Evolutionary conservation across 2,797 vertebrate genomes (phyloP).

Genomic region (Antennarius maculatus): DNA sequence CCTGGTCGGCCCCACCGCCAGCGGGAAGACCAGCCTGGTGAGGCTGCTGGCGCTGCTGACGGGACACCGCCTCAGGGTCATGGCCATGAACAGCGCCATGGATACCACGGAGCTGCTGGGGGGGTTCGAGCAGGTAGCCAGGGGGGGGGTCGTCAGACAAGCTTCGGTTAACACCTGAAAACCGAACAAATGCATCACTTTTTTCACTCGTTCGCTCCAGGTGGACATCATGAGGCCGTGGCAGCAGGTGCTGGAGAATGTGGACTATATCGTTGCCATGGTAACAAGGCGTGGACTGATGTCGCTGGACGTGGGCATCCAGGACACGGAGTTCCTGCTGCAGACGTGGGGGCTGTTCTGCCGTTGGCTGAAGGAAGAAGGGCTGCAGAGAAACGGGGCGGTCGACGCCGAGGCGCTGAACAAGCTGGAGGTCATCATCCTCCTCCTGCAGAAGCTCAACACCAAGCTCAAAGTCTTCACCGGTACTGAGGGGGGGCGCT

Average conservation of each 20-base stretch:
- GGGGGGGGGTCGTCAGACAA: fast-evolving
- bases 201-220: constrained; percentile 63
- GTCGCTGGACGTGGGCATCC: constrained; percentile 84
- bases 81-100: constrained; percentile 98
- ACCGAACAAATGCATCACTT: not conserved
- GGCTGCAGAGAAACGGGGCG: constrained; percentile 81
- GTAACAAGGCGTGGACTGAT: constrained; percentile 89
- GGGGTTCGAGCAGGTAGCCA: constrained; percentile 93
- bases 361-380: constrained; percentile 85
- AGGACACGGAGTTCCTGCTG: constrained; percentile 90
- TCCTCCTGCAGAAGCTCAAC: constrained; percentile 91
- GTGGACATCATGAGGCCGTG: constrained; percentile 93
- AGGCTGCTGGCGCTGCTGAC: constrained; percentile 91
- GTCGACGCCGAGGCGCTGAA: constrained; percentile 88
- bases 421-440: constrained; percentile 92
- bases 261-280: constrained; percentile 85
- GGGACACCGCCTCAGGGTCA: constrained; percentile 88
- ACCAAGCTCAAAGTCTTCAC: constrained; percentile 90
- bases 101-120: constrained; percentile 97
- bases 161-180: not conserved
- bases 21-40: constrained; percentile 93
- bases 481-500: constrained; percentile 59
- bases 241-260: constrained; percentile 89
- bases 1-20: constrained; percentile 91
- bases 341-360: constrained; percentile 93